Percentiles rank a stretch among this genome's conserved stretches.
phyloP scores from a whole-genome alignment of 2,797 vertebrate genomes.

The Enteromius mattozi region DNA sequence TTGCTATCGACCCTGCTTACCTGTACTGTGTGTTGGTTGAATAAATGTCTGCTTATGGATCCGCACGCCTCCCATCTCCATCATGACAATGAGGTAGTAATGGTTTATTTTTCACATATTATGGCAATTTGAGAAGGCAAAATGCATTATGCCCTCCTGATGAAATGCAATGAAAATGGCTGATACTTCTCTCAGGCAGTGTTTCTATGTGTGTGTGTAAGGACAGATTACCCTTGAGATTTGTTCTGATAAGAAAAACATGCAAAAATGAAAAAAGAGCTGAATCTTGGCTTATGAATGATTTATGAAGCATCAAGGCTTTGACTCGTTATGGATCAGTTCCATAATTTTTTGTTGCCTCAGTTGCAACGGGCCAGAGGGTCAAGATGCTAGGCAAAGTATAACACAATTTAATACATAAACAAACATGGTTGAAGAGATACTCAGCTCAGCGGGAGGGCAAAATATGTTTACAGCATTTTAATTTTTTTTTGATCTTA shows the following conservation, averaged over 20 bases:
- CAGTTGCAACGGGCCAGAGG: slow-evolving; percentile 15
- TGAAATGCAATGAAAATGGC: slow-evolving; percentile 16
- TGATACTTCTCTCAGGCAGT: slow-evolving; percentile 3
- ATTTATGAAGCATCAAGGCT: slow-evolving; percentile 42
- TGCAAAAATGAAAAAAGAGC: slow-evolving; percentile 30
- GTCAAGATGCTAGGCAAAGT: slow-evolving; percentile 35
- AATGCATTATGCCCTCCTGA: background rate
- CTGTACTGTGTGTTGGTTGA: too few relatives aligned
- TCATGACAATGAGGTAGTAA: background rate
- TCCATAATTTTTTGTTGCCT: slow-evolving; percentile 6
- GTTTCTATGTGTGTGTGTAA: background rate
- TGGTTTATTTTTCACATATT: slow-evolving; percentile 19
- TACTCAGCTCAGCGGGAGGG: background rate
- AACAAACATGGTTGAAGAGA: slow-evolving; percentile 7
- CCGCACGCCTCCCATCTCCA: too few relatives aligned
- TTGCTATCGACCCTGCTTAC: too few relatives aligned
- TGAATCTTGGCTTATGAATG: slow-evolving; percentile 38
- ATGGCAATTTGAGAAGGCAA: slow-evolving; percentile 21
- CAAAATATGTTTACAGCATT: slow-evolving; percentile 2
- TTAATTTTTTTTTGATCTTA: background rate
- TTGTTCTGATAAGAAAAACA: slow-evolving; percentile 43
- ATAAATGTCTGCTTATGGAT: too few relatives aligned
- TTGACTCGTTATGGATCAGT: slow-evolving; percentile 43
- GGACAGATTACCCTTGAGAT: slow-evolving; percentile 51
- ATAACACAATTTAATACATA: slow-evolving; percentile 14